phyloP scores from a whole-genome alignment of 2,888 invertebrate species.

The Drosophila falleni region DNA sequence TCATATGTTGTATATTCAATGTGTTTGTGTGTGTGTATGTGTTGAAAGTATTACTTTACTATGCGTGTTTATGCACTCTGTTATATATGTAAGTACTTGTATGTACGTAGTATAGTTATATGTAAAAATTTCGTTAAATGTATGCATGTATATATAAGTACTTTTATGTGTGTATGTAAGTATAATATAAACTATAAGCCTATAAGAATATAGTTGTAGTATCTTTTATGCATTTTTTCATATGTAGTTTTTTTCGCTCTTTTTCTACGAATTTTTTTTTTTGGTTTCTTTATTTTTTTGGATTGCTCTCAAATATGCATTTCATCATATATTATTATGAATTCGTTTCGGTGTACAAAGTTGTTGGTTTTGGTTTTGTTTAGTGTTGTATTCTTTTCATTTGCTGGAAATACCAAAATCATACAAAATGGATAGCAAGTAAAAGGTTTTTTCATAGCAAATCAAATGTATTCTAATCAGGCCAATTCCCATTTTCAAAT shows the following conservation, averaged over 20 bases:
- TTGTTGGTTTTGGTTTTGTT: slow-evolving; percentile 77
- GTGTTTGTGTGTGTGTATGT: slow-evolving; percentile 39
- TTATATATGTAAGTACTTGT: slow-evolving; percentile 28
- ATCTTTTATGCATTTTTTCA: slow-evolving; percentile 56
- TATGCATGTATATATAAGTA: slow-evolving; percentile 52
- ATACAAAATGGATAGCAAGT: slow-evolving; percentile 47
- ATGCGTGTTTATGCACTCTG: slow-evolving; percentile 62
- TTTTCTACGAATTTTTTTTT: slow-evolving; percentile 53
- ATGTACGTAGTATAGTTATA: slow-evolving; percentile 62
- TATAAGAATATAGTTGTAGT: slow-evolving; percentile 78
- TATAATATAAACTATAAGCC: slow-evolving; percentile 81
- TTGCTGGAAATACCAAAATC: slow-evolving; percentile 50
- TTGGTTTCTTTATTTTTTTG: slow-evolving; percentile 30
- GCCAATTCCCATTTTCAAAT: background rate
- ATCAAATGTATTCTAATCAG: slow-evolving; percentile 38
- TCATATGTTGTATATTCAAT: slow-evolving; percentile 36
- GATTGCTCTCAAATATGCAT: slow-evolving; percentile 66
- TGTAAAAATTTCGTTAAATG: slow-evolving; percentile 57
- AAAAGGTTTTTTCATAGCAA: slow-evolving; percentile 53
- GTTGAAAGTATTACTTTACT: slow-evolving; percentile 56
- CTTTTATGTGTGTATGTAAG: slow-evolving; percentile 62
- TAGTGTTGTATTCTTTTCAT: slow-evolving; percentile 65
- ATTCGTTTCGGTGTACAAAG: slow-evolving; percentile 84
- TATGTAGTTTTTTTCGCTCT: slow-evolving; percentile 52
- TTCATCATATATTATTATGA: slow-evolving; percentile 73